These are phyloP conservation scores for Hanleya hanleyi DNA, from an alignment of 2,888 invertebrate genomes.

Conservation along the genomic window DNA sequence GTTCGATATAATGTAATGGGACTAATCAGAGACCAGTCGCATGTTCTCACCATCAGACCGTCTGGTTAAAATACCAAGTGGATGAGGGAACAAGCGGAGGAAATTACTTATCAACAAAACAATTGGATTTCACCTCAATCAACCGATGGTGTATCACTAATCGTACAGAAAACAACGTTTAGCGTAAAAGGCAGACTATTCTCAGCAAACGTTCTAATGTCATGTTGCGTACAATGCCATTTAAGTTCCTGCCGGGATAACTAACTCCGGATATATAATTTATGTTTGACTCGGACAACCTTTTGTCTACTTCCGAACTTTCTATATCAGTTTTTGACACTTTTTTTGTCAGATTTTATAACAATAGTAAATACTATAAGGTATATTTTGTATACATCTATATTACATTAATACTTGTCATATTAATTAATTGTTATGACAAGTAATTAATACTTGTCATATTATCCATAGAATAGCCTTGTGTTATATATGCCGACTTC, in stretches of 20 bases:
- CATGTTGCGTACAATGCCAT: constrained; percentile 5
- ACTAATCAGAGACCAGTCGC: too few relatives aligned
- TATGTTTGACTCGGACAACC: neutral
- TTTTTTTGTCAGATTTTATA: too few relatives aligned
- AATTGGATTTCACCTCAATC: neutral
- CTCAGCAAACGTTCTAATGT: neutral
- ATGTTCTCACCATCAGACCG: too few relatives aligned
- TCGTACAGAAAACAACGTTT: neutral
- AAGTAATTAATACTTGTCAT: too few relatives aligned
- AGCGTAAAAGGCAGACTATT: neutral
- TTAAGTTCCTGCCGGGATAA: constrained; percentile 6
- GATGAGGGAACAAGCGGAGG: neutral
- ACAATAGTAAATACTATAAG: neutral
- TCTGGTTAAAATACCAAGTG: neutral
- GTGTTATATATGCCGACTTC: too few relatives aligned
- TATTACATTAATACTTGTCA: neutral
- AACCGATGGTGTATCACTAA: neutral
- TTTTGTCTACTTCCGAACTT: too few relatives aligned
- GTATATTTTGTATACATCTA: neutral
- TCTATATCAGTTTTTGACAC: too few relatives aligned
- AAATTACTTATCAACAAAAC: constrained; percentile 3
- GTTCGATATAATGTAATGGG: too few relatives aligned
- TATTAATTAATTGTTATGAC: too few relatives aligned
- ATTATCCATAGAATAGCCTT: too few relatives aligned
- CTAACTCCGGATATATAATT: neutral